phyloP scores from a whole-genome alignment of 2,797 vertebrate genomes.

The Sternarchorhynchus goeldii region DNA sequence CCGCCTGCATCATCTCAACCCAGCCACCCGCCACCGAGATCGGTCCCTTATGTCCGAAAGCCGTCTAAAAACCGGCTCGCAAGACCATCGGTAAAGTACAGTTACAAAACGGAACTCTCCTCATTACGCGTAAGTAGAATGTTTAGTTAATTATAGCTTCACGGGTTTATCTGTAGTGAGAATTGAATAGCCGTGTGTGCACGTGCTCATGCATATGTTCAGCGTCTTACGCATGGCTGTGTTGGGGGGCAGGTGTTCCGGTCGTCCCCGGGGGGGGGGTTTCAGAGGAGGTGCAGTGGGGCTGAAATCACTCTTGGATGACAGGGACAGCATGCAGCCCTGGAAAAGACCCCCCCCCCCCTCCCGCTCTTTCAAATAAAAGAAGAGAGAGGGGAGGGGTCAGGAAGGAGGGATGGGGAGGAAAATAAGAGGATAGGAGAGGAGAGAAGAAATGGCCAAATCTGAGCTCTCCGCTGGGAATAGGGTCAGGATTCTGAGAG shows the following conservation, averaged over 20 bases:
- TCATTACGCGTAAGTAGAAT: background rate
- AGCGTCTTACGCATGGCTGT: conserved; percentile 62
- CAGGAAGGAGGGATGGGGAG: no score
- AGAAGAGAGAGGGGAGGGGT: conserved; percentile 15
- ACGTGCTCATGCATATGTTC: conserved; percentile 65
- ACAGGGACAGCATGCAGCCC: conserved; percentile 64
- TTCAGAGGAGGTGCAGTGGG: conserved; percentile 56
- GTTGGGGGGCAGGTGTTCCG: conserved; percentile 72
- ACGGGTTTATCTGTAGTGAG: conserved; percentile 41
- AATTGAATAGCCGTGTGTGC: conserved; percentile 47
- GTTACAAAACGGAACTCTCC: background rate
- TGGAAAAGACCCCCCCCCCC: conserved; percentile 60
- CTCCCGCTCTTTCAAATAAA: conserved; percentile 68
- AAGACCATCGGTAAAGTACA: background rate
- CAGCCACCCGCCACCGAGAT: conserved; percentile 50
- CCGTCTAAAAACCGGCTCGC: background rate
- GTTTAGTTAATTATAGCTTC: conserved; percentile 20
- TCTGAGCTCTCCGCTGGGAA: conserved; percentile 31
- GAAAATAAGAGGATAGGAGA: background rate
- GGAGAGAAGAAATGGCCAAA: background rate
- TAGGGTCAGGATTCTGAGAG: conserved; percentile 37
- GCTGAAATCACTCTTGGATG: conserved; percentile 78
- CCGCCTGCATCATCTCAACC: conserved; percentile 63
- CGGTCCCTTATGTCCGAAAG: conserved; percentile 14
- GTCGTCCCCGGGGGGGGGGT: conserved; percentile 58